phyloP scores from a whole-genome alignment of 2,797 vertebrate species.

The Tarsius wallacei region DNA sequence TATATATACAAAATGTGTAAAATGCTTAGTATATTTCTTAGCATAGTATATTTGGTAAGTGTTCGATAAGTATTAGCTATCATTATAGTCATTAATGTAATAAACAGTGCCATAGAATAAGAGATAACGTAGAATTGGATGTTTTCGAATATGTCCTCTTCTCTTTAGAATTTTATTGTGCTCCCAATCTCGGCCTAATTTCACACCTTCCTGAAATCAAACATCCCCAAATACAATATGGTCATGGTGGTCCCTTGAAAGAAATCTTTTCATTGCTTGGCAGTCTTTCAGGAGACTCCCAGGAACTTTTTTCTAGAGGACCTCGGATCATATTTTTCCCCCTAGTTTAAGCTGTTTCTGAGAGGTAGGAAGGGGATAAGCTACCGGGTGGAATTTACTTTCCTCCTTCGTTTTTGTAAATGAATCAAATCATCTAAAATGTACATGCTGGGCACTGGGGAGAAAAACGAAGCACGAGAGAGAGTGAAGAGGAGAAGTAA shows the following conservation, averaged over 20 bases:
- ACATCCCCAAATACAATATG: not conserved
- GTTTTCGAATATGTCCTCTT: not conserved
- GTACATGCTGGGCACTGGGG: not conserved
- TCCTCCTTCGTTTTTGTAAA: not conserved
- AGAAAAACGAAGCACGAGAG: conserved; percentile 12
- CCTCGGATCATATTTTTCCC: not conserved
- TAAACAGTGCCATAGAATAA: not conserved
- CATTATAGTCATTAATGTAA: not conserved
- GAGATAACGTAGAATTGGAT: not conserved
- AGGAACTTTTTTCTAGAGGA: not conserved
- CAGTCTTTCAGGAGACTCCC: not conserved
- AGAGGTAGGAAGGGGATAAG: not conserved
- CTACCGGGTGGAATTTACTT: conserved; percentile 21
- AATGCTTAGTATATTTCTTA: conserved; percentile 26
- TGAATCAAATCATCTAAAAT: conserved; percentile 41
- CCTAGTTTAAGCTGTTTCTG: conserved; percentile 5
- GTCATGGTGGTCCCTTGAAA: not conserved
- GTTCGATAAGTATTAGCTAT: conserved; percentile 29
- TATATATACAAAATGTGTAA: too few species aligned
- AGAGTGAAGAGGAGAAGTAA: not conserved
- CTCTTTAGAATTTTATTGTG: conserved; percentile 32
- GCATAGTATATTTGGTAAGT: not conserved
- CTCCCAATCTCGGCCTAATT: not conserved
- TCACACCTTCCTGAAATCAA: not conserved
- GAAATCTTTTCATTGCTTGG: not conserved